Percentiles rank a stretch among this genome's conserved stretches.
Evolutionary conservation across 53 echinoderm and acorn worm species (phyloP).

Genomic region (Astropecten irregularis): DNA sequence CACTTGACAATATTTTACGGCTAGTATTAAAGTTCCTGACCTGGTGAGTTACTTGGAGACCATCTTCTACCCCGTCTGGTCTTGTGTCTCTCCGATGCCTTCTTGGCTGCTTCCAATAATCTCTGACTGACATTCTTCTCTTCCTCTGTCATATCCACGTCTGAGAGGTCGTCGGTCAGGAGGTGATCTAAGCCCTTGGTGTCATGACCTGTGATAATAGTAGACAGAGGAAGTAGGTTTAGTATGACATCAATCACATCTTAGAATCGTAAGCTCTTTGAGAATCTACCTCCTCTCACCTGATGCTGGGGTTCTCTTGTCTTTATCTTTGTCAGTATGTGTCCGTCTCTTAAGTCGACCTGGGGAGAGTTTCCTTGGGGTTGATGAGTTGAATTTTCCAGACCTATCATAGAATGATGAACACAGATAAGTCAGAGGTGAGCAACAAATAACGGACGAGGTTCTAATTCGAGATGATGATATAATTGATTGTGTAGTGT

Average conservation of each 20-base stretch:
- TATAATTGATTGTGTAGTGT: no score
- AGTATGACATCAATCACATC: no score
- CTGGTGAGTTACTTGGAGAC: slow-evolving; percentile 54
- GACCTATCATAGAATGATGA: no score
- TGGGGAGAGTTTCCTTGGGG: slow-evolving; percentile 39
- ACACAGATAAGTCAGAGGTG: no score
- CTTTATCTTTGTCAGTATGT: slow-evolving; percentile 20
- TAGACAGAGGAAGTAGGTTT: no score
- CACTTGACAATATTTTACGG: no score
- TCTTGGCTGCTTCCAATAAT: slow-evolving; percentile 76
- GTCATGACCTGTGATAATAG: neutral
- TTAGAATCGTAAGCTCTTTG: no score
- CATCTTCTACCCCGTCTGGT: slow-evolving; percentile 76
- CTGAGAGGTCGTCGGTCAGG: slow-evolving; percentile 66
- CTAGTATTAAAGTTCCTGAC: no score
- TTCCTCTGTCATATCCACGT: slow-evolving; percentile 68
- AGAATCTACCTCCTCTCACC: neutral
- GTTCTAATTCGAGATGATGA: no score
- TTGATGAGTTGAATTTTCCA: slow-evolving; percentile 14
- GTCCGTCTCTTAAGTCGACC: slow-evolving; percentile 37
- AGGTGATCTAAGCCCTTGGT: slow-evolving; percentile 27
- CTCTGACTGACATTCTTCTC: slow-evolving; percentile 78
- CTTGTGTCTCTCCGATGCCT: slow-evolving; percentile 81
- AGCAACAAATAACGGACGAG: no score
- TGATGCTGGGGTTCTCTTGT: slow-evolving; percentile 19